phyloP scores from a whole-genome alignment of 2,113 vertebrate species.

The Ploceus nigricollis region DNA sequence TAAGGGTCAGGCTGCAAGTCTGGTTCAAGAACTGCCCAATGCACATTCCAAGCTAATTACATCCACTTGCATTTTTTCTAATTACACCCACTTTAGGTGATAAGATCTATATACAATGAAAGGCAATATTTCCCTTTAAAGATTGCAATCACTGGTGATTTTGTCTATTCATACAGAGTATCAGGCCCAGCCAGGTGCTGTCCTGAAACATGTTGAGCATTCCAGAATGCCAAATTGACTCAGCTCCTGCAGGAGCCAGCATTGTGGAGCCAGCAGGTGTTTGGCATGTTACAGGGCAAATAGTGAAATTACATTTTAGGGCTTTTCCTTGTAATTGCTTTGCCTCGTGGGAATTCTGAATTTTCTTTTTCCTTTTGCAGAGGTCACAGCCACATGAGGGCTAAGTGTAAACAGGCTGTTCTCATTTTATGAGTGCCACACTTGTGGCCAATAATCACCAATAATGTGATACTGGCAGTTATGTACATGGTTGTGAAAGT shows the following conservation, averaged over 20 bases:
- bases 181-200: background rate
- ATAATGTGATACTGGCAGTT: background rate
- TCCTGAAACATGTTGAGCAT: background rate
- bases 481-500: background rate
- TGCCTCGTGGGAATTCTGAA: background rate
- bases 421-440: background rate
- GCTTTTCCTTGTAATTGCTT: background rate
- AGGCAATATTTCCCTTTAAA: background rate
- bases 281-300: background rate
- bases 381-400: background rate
- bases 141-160: background rate
- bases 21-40: background rate
- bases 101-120: background rate
- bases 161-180: background rate
- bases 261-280: background rate
- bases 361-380: background rate
- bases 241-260: background rate
- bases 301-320: background rate
- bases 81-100: background rate
- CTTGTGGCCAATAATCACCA: background rate
- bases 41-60: conserved; percentile 8
- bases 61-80: background rate
- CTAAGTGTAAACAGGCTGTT: background rate
- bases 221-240: background rate
- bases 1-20: background rate